These are phyloP conservation scores for Hipposideros larvatus DNA, from an alignment of 2,797 vertebrate species.

Conservation along the genomic window DNA sequence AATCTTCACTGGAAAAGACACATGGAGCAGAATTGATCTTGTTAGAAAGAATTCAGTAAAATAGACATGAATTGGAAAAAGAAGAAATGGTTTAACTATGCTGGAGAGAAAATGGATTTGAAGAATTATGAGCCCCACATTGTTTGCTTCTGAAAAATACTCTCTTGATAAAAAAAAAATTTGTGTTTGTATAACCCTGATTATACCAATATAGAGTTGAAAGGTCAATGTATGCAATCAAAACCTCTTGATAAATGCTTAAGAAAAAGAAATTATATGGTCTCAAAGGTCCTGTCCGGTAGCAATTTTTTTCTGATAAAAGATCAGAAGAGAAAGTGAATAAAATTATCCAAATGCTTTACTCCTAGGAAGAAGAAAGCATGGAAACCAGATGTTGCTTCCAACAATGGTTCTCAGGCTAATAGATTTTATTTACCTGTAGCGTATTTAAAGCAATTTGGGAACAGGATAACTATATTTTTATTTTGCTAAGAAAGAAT, in stretches of 20 bases:
- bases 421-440: slow-evolving; percentile 6
- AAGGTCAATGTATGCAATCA: slow-evolving; percentile 41
- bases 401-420: not conserved
- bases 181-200: slow-evolving; percentile 43
- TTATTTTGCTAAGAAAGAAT: slow-evolving; percentile 53
- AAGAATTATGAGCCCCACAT: not conserved
- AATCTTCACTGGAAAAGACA: slow-evolving; percentile 22
- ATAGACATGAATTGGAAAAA: slow-evolving; percentile 61
- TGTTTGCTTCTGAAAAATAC: slow-evolving; percentile 26
- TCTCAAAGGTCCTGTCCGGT: slow-evolving; percentile 27
- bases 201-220: slow-evolving; percentile 37
- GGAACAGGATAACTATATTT: slow-evolving; percentile 8
- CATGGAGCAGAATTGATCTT: slow-evolving; percentile 37
- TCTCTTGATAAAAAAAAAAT: slow-evolving; percentile 25
- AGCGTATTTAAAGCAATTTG: not conserved
- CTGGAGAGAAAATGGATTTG: slow-evolving; percentile 3
- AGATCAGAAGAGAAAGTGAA: slow-evolving; percentile 53
- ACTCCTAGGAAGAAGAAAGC: not conserved
- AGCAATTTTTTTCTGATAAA: slow-evolving; percentile 43
- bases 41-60: slow-evolving; percentile 67
- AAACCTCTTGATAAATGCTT: slow-evolving; percentile 67
- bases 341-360: slow-evolving; percentile 48
- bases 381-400: not conserved
- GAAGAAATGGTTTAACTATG: slow-evolving; percentile 61
- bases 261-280: slow-evolving; percentile 65